A percentile compares a stretch with the other conserved stretches of the same genome.
Conservation (phyloP, 2,797 vertebrate genomes). For the Squalus acanthias region DNA sequence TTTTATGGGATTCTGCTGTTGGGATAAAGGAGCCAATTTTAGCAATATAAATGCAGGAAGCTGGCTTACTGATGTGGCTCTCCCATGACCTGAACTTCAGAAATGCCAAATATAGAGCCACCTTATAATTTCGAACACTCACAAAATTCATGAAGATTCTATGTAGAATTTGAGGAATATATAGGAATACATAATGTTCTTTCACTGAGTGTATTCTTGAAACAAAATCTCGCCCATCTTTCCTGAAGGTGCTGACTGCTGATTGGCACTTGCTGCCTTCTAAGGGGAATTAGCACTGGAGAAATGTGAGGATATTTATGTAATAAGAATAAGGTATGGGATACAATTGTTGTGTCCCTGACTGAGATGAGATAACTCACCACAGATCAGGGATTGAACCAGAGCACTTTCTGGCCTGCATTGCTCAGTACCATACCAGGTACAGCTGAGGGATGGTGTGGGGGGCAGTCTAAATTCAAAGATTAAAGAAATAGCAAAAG, state of each 20-base stretch:
- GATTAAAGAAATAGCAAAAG: not conserved
- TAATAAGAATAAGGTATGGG: not conserved
- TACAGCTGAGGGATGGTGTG: too few species aligned
- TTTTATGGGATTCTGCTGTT: not conserved
- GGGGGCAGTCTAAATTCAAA: not conserved
- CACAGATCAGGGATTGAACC: too few species aligned
- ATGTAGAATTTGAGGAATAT: not conserved
- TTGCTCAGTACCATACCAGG: not conserved
- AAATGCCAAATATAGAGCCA: not conserved
- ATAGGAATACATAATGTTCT: not conserved
- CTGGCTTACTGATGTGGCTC: too few species aligned
- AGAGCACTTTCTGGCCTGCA: not conserved
- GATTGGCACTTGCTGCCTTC: not conserved
- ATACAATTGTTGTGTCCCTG: not conserved
- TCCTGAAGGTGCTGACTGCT: not conserved
- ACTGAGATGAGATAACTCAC: not conserved
- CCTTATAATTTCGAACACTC: not conserved
- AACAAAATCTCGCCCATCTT: not conserved
- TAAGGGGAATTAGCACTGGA: not conserved
- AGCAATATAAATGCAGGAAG: not conserved
- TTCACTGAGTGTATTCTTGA: not conserved
- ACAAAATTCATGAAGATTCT: not conserved
- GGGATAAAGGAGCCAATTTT: not conserved
- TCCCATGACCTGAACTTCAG: not conserved
- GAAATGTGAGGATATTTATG: not conserved